Percentiles rank a stretch among this genome's conserved stretches.
Evolutionary conservation across 2,113 vertebrate genomes (phyloP).

Genomic region (Tringa solitaria): DNA sequence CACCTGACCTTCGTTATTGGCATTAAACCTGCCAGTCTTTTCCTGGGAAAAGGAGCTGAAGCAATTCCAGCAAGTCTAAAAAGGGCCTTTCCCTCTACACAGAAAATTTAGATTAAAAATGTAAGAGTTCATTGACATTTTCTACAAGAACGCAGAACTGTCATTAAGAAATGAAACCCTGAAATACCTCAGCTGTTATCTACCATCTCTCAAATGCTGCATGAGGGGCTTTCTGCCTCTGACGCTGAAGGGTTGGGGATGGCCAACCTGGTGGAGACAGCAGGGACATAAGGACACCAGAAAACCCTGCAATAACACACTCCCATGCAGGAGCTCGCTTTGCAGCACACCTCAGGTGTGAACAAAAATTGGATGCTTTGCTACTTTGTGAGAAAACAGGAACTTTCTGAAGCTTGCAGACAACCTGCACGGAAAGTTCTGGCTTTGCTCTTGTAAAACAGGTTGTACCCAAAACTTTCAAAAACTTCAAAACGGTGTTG

Average conservation of each 20-base stretch:
- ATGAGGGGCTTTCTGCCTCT: neutral
- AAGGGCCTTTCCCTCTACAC: neutral
- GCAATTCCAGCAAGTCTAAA: slow-evolving; percentile 13
- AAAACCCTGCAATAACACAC: rapidly evolving
- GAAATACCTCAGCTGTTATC: neutral
- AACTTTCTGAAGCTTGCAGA: neutral
- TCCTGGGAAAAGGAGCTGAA: neutral
- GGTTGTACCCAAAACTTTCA: neutral
- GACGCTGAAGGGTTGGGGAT: neutral
- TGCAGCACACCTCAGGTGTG: neutral
- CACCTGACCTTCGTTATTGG: neutral
- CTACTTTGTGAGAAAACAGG: neutral
- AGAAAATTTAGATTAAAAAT: slow-evolving; percentile 30
- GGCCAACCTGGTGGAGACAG: neutral
- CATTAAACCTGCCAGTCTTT: slow-evolving; percentile 28
- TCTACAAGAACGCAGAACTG: neutral
- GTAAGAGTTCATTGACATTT: slow-evolving; percentile 14
- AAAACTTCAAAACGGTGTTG: neutral
- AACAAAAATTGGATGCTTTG: neutral
- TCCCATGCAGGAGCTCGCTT: neutral
- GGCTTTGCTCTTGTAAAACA: neutral
- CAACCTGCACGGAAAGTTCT: neutral
- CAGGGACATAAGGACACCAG: neutral
- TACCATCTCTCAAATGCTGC: neutral
- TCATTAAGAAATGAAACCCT: neutral